A percentile compares a stretch with the other conserved stretches of the same genome.
Conservation (phyloP, 1,140 invertebrate species). For the Anthonomus grandis region DNA sequence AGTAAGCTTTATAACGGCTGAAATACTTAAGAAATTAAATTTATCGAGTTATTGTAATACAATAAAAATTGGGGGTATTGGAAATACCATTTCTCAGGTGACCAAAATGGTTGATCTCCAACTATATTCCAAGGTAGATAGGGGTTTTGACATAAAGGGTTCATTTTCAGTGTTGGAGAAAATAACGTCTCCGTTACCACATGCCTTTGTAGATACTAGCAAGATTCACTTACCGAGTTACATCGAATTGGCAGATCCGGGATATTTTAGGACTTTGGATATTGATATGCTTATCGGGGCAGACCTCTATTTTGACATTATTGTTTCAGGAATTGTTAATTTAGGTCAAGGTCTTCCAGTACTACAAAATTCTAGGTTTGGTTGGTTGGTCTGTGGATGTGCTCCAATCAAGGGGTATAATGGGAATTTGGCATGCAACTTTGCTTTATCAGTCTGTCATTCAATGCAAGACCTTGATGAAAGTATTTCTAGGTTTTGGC, state of each 20-base stretch:
- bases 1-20: background rate
- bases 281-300: slow-evolving; percentile 15
- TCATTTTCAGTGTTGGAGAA: background rate
- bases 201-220: background rate
- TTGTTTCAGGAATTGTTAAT: background rate
- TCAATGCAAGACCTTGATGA: background rate
- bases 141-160: background rate
- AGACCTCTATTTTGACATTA: slow-evolving; percentile 9
- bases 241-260: slow-evolving; percentile 1
- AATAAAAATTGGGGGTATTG: slow-evolving; percentile 1
- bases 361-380: too few relatives aligned
- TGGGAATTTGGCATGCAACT: background rate
- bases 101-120: slow-evolving; percentile 6
- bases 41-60: background rate
- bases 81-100: background rate
- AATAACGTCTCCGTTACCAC: background rate
- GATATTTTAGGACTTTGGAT: background rate
- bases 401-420: background rate
- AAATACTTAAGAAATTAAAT: background rate
- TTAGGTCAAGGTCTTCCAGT: slow-evolving; percentile 6
- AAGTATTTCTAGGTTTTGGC: background rate
- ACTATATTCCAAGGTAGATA: background rate
- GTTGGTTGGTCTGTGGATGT: background rate
- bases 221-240: background rate
- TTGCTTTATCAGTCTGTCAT: background rate